Percentiles rank a stretch among this genome's conserved stretches.
phyloP scores from a whole-genome alignment of 2,888 invertebrate genomes.

The Drosophila infuscata region DNA sequence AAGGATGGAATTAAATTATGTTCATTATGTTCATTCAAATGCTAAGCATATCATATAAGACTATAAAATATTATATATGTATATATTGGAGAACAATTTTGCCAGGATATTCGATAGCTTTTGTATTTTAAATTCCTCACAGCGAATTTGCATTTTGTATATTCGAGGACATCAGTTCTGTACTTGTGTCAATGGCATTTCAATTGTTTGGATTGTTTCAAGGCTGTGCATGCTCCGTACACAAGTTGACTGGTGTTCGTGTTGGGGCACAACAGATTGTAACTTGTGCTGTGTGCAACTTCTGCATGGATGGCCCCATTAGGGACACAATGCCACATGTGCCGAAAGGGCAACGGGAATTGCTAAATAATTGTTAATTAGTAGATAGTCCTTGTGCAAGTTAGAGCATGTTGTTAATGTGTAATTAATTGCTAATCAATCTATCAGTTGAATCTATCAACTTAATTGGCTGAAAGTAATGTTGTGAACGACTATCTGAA shows the following conservation, averaged over 20 bases:
- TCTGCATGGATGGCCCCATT: slow-evolving; percentile 26
- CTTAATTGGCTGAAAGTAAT: neutral
- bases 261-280: neutral
- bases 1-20: neutral
- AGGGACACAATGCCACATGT: slow-evolving; percentile 25
- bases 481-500: neutral
- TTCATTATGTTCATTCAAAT: neutral
- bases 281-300: slow-evolving; percentile 5
- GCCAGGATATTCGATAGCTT: neutral
- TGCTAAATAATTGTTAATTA: slow-evolving; percentile 15
- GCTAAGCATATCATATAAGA: neutral
- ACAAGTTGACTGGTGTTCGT: neutral
- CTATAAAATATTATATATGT: neutral
- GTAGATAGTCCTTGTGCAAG: neutral
- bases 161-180: neutral
- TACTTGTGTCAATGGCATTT: slow-evolving; percentile 53
- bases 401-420: neutral
- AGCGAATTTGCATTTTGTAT: neutral
- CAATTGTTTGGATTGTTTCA: slow-evolving; percentile 36
- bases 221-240: slow-evolving; percentile 23
- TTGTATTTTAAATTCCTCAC: neutral
- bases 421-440: neutral
- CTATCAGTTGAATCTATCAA: neutral
- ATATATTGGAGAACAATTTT: neutral
- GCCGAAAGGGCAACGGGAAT: neutral